Evolutionary conservation across 2,113 vertebrate genomes (phyloP), one percentile per base, ranked within the genome.

Genomic region (Nibea coibor): DNA sequence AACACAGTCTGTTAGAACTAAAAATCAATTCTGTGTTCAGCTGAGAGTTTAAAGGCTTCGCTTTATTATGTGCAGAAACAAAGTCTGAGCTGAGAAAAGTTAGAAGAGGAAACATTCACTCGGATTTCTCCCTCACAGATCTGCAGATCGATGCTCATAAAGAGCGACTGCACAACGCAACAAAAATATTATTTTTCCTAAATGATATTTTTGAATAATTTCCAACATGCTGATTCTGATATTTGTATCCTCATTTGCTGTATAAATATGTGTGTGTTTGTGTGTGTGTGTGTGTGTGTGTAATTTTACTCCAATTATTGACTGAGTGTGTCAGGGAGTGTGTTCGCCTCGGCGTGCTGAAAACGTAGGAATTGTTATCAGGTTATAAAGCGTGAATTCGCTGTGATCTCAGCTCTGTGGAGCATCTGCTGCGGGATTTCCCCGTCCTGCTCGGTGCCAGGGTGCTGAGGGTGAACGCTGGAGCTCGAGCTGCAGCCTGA

Each of bases 351-450:
- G 19, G 24, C 26, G 4, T 48, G 48, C 51, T 62, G 43, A 67
- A 83, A 79, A 47, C 4, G 42, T 75, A 45, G 56, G 12, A 61
- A 64, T 78, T 80, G 80, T 78, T 78, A 75, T 81, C 70, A 72
- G 63, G 62, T 76, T 88, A 79, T 75, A 79, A 82, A 87, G 75
- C 81, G 69, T 71, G 59, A 74, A 83, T 86, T 87, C 68, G 62
- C 22, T 90, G 91, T 81, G 89, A 88, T 92, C 80, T 80, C 72
- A 54, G 82, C 74, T 78, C 74, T 87, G 78, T 75, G 43, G 67
- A 87, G 56, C 88, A 91, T 85, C 87, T 89, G 87, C 75, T 83
- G 2, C 57, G 71, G 87, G 87, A 90, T 82, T 83, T 87, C 87
- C 87, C 88, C 83, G 39, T 81, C 83, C 81, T 89, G 78, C 3